These are phyloP conservation scores for Haemorhous mexicanus DNA, from an alignment of 2,113 vertebrate species.

Conservation along the genomic window DNA sequence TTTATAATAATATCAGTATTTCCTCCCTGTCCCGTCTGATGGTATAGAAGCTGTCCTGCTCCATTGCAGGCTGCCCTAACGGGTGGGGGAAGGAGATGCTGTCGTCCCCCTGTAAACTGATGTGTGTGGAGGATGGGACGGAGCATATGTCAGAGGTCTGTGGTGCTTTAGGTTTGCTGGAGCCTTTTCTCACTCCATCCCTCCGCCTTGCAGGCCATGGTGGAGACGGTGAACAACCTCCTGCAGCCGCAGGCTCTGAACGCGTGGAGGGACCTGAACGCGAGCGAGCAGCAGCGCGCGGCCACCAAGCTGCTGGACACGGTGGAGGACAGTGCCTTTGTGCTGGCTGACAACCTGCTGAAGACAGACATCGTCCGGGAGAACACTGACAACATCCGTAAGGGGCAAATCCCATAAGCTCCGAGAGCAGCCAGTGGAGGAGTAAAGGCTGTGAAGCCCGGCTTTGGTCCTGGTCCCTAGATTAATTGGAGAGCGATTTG, in stretches of 20 bases:
- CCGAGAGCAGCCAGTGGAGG: fast-evolving
- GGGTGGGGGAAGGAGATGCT: neutral
- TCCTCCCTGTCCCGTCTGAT: neutral
- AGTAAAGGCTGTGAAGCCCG: neutral
- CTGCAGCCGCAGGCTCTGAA: slow-evolving; percentile 90
- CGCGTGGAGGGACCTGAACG: slow-evolving; percentile 89
- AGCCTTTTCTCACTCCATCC: slow-evolving; percentile 18
- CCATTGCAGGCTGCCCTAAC: neutral
- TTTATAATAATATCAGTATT: slow-evolving; percentile 20
- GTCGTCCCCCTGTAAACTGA: neutral
- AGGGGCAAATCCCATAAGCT: slow-evolving; percentile 62
- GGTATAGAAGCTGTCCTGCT: slow-evolving; percentile 1
- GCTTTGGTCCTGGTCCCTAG: neutral
- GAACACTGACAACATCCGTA: slow-evolving; percentile 96
- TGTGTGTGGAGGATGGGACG: neutral
- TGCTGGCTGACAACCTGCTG: slow-evolving; percentile 96
- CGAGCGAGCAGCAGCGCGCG: slow-evolving; percentile 86
- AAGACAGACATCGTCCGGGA: slow-evolving; percentile 97
- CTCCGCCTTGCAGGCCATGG: slow-evolving; percentile 86
- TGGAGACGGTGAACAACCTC: slow-evolving; percentile 97
- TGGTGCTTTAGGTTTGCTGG: neutral
- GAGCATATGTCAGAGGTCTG: slow-evolving; percentile 16
- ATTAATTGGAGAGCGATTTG: neutral
- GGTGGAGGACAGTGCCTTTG: slow-evolving; percentile 95
- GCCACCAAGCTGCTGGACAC: slow-evolving; percentile 96